These are phyloP conservation scores for Thymelicus lineola DNA, from an alignment of 2,888 invertebrate genomes.

Conservation along the genomic window DNA sequence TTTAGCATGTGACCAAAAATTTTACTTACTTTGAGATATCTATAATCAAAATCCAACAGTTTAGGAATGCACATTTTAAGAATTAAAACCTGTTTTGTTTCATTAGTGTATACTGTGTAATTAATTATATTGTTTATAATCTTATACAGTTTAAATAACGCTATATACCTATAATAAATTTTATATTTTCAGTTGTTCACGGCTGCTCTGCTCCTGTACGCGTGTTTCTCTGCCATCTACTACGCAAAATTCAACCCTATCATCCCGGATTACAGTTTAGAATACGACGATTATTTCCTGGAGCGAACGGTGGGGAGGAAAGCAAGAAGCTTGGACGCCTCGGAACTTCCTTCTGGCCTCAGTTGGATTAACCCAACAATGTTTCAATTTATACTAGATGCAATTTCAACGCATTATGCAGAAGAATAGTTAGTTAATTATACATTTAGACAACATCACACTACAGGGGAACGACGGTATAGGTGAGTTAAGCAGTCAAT, in stretches of 20 bases:
- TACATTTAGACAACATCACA: not conserved
- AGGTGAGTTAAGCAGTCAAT: conserved; percentile 32
- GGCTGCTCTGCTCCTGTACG: conserved; percentile 91
- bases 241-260: conserved; percentile 95
- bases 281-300: conserved; percentile 90
- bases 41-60: no score
- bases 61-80: no score
- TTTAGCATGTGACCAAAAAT: no score
- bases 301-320: conserved; percentile 86
- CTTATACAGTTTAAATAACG: not conserved
- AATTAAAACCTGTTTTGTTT: no score
- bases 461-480: conserved; percentile 54
- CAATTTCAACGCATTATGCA: conserved; percentile 71
- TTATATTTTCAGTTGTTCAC: conserved; percentile 89
- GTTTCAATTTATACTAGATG: conserved; percentile 88
- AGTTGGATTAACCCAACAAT: conserved; percentile 86
- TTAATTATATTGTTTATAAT: no score
- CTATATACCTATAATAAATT: not conserved
- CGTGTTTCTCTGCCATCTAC: conserved; percentile 94
- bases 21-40: no score
- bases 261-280: conserved; percentile 90
- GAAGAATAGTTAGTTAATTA: conserved; percentile 50
- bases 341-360: conserved; percentile 70
- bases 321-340: conserved; percentile 68
- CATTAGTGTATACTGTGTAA: no score